Evolutionary conservation across 2,888 invertebrate genomes (phyloP).

Genomic region (Agriotes lineatus): DNA sequence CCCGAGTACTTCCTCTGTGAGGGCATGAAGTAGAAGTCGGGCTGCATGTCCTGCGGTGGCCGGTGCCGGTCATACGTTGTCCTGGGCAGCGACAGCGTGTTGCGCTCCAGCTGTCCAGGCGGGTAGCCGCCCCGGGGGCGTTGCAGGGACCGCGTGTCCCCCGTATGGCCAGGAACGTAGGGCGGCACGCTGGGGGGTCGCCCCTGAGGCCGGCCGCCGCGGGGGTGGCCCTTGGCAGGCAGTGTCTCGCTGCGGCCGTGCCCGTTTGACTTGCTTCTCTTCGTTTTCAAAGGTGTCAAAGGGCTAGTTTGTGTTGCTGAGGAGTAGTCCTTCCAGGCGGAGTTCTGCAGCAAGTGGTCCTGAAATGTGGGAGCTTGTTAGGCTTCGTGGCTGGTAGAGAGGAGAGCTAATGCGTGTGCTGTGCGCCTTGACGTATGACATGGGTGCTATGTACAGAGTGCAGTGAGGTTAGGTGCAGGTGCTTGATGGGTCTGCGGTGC

Average conservation of each 20-base stretch:
- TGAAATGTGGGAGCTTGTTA: slow-evolving; percentile 60
- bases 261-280: slow-evolving; percentile 70
- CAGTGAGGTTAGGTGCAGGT: not conserved
- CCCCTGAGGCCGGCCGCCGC: slow-evolving; percentile 57
- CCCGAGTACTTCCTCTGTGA: slow-evolving; percentile 94
- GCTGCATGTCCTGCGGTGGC: slow-evolving; percentile 69
- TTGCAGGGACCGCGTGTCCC: slow-evolving; percentile 75
- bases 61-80: slow-evolving; percentile 68
- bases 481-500: not conserved
- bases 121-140: slow-evolving; percentile 64
- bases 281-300: slow-evolving; percentile 83
- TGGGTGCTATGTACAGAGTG: slow-evolving; percentile 5
- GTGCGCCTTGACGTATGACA: slow-evolving; percentile 3
- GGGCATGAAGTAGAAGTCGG: slow-evolving; percentile 96
- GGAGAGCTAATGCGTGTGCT: slow-evolving; percentile 8
- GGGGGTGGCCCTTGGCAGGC: slow-evolving; percentile 51
- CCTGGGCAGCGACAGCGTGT: slow-evolving; percentile 83
- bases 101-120: slow-evolving; percentile 70
- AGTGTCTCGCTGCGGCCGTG: slow-evolving; percentile 57
- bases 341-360: slow-evolving; percentile 86
- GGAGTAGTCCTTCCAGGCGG: slow-evolving; percentile 92
- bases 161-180: slow-evolving; percentile 61
- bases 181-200: slow-evolving; percentile 59
- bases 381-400: not conserved
- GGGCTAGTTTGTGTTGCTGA: slow-evolving; percentile 70